phyloP scores from a whole-genome alignment of 2,888 invertebrate species.

The Lissonota sp. region DNA sequence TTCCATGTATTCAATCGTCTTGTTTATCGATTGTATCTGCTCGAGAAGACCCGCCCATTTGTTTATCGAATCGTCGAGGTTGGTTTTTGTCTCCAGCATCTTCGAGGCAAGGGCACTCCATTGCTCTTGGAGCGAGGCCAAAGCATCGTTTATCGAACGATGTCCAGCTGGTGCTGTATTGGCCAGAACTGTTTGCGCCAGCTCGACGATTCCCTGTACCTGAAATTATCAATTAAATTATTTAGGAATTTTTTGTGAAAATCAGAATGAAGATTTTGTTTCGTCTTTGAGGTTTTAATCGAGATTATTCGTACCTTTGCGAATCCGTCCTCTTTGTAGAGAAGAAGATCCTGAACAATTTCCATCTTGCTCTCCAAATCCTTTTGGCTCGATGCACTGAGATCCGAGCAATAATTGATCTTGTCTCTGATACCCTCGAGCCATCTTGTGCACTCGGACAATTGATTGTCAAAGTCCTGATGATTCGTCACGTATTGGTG shows the following conservation, averaged over 20 bases:
- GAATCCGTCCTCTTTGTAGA: slow-evolving; percentile 97
- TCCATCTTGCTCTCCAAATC: slow-evolving; percentile 94
- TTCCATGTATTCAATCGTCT: slow-evolving; percentile 92
- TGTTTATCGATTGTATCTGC: slow-evolving; percentile 93
- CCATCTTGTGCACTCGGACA: slow-evolving; percentile 93
- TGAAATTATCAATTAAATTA: slow-evolving; percentile 26
- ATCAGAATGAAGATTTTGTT: neutral
- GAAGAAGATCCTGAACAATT: slow-evolving; percentile 92
- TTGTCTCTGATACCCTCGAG: slow-evolving; percentile 92
- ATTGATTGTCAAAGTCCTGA: slow-evolving; percentile 93
- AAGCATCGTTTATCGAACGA: slow-evolving; percentile 92
- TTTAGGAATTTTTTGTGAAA: neutral
- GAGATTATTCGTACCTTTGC: slow-evolving; percentile 86
- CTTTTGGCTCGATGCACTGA: slow-evolving; percentile 92
- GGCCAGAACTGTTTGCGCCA: slow-evolving; percentile 95
- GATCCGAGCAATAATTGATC: slow-evolving; percentile 93
- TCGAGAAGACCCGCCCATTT: slow-evolving; percentile 96
- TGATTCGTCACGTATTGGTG: slow-evolving; percentile 95
- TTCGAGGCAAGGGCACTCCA: slow-evolving; percentile 95
- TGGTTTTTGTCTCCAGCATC: slow-evolving; percentile 95
- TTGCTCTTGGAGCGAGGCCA: slow-evolving; percentile 93
- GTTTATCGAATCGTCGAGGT: slow-evolving; percentile 94
- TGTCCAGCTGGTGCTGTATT: slow-evolving; percentile 96
- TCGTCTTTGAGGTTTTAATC: neutral
- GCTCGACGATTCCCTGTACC: slow-evolving; percentile 92